These are phyloP conservation scores for Heliconius cydno DNA, from an alignment of 2,888 invertebrate species.

Conservation along the genomic window DNA sequence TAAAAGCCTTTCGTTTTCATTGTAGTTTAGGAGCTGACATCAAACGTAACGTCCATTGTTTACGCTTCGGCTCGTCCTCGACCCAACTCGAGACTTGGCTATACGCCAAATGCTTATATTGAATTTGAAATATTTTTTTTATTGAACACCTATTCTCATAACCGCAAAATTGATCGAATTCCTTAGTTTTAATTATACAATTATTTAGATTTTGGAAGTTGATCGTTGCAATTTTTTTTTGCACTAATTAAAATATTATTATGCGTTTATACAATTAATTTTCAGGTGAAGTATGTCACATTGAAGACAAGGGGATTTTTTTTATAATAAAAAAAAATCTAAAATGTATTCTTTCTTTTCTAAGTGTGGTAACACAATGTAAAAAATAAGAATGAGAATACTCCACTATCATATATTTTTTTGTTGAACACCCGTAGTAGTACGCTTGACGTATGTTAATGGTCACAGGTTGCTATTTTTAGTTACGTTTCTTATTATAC, in stretches of 20 bases:
- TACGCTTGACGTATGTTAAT: not conserved
- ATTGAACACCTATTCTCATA: slow-evolving; percentile 42
- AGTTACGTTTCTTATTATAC: not conserved
- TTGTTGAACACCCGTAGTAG: not conserved
- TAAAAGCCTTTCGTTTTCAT: slow-evolving; percentile 25
- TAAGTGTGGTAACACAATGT: no score
- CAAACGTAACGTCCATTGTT: slow-evolving; percentile 47
- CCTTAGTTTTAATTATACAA: not conserved
- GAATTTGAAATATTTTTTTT: slow-evolving; percentile 46
- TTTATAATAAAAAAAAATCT: no score
- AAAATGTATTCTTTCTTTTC: no score
- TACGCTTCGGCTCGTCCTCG: slow-evolving; percentile 51
- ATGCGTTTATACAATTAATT: not conserved
- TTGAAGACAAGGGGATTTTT: no score
- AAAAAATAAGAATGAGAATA: no score
- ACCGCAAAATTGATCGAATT: slow-evolving; percentile 2
- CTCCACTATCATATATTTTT: not conserved
- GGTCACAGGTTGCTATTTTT: not conserved
- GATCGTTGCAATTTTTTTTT: not conserved
- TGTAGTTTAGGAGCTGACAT: slow-evolving; percentile 44
- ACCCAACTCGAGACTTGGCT: slow-evolving; percentile 53
- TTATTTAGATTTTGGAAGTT: not conserved
- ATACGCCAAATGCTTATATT: slow-evolving; percentile 50
- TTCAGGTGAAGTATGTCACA: no score
- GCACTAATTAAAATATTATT: not conserved